phyloP scores from a whole-genome alignment of 2,113 vertebrate species.

The Cathartes aura region DNA sequence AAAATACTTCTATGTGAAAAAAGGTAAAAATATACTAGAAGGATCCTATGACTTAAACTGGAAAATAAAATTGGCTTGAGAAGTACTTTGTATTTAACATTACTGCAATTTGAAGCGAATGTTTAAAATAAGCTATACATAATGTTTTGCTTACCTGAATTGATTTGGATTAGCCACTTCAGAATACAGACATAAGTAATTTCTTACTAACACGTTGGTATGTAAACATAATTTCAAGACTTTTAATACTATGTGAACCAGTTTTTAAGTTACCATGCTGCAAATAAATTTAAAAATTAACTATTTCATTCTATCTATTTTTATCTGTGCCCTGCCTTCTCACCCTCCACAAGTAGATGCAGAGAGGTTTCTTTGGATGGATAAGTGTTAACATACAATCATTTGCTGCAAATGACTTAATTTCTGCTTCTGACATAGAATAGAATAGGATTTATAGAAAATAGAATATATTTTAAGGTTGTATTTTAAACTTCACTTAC shows the following conservation, averaged over 20 bases:
- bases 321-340: neutral
- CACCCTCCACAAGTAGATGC: neutral
- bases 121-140: neutral
- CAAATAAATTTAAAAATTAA: conserved; percentile 17
- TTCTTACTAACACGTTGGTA: neutral
- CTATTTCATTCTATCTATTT: neutral
- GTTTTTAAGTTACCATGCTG: neutral
- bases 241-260: neutral
- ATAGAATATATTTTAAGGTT: neutral
- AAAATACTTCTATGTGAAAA: neutral
- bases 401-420: neutral
- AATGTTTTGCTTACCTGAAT: neutral
- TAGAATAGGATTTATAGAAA: neutral
- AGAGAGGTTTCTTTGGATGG: neutral
- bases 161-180: neutral
- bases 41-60: neutral
- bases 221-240: neutral
- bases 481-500: neutral
- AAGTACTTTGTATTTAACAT: neutral
- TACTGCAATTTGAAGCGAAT: neutral
- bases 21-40: neutral
- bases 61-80: conserved; percentile 7
- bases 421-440: neutral
- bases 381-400: neutral
- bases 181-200: neutral